A percentile compares a stretch with the other conserved stretches of the same genome.
These are phyloP conservation scores for Coenobita brevimanus DNA, from an alignment of 1,140 invertebrate genomes.

Conservation along the genomic window DNA sequence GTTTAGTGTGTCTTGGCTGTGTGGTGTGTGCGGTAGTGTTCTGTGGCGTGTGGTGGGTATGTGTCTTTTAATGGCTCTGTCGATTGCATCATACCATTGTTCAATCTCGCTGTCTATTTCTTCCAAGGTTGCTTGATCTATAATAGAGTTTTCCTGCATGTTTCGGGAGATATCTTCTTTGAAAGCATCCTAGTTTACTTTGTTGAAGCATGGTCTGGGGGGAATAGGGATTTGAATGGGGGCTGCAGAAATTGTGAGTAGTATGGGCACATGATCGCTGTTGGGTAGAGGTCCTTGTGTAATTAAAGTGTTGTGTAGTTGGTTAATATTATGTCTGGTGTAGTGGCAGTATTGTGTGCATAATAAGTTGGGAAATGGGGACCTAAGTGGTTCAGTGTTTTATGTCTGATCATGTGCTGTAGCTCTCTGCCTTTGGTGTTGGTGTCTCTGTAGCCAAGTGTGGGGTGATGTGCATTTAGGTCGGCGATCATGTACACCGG, in stretches of 20 bases:
- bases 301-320: neutral
- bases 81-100: neutral
- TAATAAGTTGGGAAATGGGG: too few relatives aligned
- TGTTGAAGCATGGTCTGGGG: neutral
- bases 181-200: neutral
- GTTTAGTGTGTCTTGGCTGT: too few relatives aligned
- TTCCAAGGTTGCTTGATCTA: neutral
- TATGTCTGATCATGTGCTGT: too few relatives aligned
- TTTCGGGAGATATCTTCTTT: neutral
- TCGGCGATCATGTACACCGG: too few relatives aligned
- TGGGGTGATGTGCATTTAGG: too few relatives aligned
- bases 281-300: neutral
- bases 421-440: too few relatives aligned
- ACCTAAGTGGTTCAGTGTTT: too few relatives aligned
- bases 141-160: neutral
- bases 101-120: neutral
- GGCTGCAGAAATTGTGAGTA: neutral
- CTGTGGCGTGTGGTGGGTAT: too few relatives aligned
- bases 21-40: neutral
- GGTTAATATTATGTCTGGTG: too few relatives aligned
- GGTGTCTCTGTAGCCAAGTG: too few relatives aligned
- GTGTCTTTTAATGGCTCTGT: too few relatives aligned
- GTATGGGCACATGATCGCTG: neutral
- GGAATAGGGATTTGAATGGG: neutral
- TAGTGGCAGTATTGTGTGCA: too few relatives aligned